Percentiles rank a stretch among this genome's conserved stretches.
These are phyloP conservation scores for Fringilla coelebs DNA, from an alignment of 2,797 vertebrate species.

Conservation along the genomic window DNA sequence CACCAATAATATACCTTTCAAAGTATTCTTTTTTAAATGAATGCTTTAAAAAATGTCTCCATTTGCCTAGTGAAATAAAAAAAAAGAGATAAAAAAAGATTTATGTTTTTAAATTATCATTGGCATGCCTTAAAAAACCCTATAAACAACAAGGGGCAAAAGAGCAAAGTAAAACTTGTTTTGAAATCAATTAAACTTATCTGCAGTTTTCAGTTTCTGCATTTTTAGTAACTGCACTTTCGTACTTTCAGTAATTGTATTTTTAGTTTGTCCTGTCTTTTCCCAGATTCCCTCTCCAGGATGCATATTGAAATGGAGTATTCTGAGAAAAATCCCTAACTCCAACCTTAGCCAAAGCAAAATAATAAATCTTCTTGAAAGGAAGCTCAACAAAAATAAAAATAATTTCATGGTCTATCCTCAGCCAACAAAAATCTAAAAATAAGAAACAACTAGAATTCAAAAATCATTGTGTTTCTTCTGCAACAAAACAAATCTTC, in stretches of 20 bases:
- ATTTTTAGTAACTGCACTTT: background rate
- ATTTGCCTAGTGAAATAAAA: background rate
- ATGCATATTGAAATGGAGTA: constrained; percentile 11
- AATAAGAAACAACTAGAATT: background rate
- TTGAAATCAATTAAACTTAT: background rate
- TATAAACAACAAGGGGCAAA: background rate
- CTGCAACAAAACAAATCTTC: background rate
- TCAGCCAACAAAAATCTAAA: background rate
- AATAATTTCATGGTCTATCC: background rate
- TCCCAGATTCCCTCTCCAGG: background rate
- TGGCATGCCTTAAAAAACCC: background rate
- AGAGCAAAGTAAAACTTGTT: background rate
- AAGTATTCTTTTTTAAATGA: background rate
- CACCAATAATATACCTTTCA: background rate
- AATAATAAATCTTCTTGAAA: constrained; percentile 39
- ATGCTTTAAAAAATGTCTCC: fast-evolving
- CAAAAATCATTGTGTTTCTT: background rate
- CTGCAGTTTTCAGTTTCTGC: background rate
- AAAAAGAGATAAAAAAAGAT: fast-evolving
- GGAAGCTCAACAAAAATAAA: background rate
- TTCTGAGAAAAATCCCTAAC: constrained; percentile 35
- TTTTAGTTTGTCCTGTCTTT: background rate
- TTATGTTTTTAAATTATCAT: background rate
- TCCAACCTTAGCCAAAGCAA: constrained; percentile 15
- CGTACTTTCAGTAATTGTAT: background rate